phyloP scores from a whole-genome alignment of 2,888 invertebrate genomes.

The Ormyrus rosae region DNA sequence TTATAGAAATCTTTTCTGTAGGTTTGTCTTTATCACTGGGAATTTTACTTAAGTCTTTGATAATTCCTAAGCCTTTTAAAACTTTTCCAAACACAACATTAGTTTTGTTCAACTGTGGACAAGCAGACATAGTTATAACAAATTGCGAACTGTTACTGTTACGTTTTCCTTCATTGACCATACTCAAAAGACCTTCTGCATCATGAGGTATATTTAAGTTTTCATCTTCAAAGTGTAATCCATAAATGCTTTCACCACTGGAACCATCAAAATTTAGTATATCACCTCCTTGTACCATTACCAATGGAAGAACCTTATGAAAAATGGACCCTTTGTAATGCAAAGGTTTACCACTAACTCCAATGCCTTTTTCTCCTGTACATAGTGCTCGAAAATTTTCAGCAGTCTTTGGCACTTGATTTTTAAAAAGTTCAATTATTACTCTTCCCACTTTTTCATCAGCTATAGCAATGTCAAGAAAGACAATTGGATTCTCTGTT shows the following conservation, averaged over 20 bases:
- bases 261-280: slow-evolving; percentile 88
- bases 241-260: slow-evolving; percentile 96
- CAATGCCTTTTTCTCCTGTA: slow-evolving; percentile 91
- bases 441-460: slow-evolving; percentile 87
- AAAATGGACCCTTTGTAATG: slow-evolving; percentile 91
- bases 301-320: slow-evolving; percentile 90
- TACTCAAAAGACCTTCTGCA: slow-evolving; percentile 83
- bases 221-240: slow-evolving; percentile 92
- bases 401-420: slow-evolving; percentile 90
- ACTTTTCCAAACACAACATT: slow-evolving; percentile 91
- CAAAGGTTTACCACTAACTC: slow-evolving; percentile 83
- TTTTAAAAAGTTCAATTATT: slow-evolving; percentile 89
- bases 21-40: slow-evolving; percentile 80
- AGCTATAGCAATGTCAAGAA: slow-evolving; percentile 83
- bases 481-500: slow-evolving; percentile 81
- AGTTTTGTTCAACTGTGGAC: slow-evolving; percentile 86
- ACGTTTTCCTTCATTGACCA: slow-evolving; percentile 86
- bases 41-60: slow-evolving; percentile 83
- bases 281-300: slow-evolving; percentile 93
- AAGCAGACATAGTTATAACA: slow-evolving; percentile 88
- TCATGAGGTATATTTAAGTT: slow-evolving; percentile 84
- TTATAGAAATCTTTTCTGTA: slow-evolving; percentile 72
- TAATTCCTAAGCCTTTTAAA: slow-evolving; percentile 84
- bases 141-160: slow-evolving; percentile 97
- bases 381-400: slow-evolving; percentile 95